Base-by-base conservation (phyloP, 2,888 invertebrate genomes). In the Stegana nigrithorax region DNA sequence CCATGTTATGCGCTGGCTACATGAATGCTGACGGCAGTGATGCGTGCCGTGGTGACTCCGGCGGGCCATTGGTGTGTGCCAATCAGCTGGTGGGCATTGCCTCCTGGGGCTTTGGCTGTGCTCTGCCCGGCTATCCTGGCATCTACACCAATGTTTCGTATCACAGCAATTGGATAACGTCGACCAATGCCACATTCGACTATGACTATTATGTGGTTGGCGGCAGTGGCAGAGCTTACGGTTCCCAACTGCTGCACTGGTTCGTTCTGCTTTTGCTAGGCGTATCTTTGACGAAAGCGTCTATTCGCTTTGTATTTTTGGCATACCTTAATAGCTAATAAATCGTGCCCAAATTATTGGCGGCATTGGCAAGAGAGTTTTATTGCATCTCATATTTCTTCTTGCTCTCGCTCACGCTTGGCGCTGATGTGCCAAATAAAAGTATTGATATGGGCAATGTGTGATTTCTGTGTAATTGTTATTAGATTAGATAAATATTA, bases 41-140 rank as follows among this genome's bases (percentile, higher is more conserved):
- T 63, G 73, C 83, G 4, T 83, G 84, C 29, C 80, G 81, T 56
- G 84, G 83, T 2, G 84, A 83, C 26, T 82, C 83, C 1, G 83
- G 83, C 2, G 83, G 83, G 5, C 83, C 83, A 2, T 27, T 83
- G 36, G 61, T 61, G 2, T 83, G 84, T 59, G 59, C 66, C 19
- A 62, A 62, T 6, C 1, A 6, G 7, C 61, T 83, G 29, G 69
- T 67, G 0, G 83, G 83, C 0, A 50, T 83, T 6, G 80, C 83
- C 1, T 83, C 84, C 5, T 83, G 78, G 67, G 84, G 84, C 21
- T 27, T 21, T 6, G 70, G 70, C 0, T 83, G 83, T 29, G 83
- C 67, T 0, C 1, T 59, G 21, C 6, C 57, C 4, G 59, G 67
- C 0, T 78, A 59, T 36, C 84, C 84, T 0, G 84, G 82, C 1